Evolutionary conservation across 2,113 vertebrate species (phyloP).

Genomic region (Brienomyrus longianalis): DNA sequence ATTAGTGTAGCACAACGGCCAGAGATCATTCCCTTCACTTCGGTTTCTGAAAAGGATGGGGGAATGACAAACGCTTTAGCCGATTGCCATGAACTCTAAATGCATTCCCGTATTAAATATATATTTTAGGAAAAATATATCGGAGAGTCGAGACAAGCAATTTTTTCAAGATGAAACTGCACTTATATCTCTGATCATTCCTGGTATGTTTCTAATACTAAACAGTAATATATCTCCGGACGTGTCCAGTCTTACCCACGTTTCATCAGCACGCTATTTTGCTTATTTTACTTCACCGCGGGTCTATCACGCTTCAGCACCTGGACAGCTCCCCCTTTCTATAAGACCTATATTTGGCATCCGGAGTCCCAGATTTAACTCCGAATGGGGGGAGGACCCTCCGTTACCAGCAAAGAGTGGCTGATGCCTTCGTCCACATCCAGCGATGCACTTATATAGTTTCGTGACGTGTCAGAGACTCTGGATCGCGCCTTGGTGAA

Average conservation of each 20-base stretch:
- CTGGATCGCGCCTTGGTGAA: constrained; percentile 33
- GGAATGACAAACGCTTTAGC: neutral
- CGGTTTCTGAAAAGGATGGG: neutral
- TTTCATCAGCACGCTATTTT: neutral
- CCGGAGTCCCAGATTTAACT: constrained; percentile 46
- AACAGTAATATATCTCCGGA: neutral
- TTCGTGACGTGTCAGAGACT: constrained; percentile 16
- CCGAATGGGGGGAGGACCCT: constrained; percentile 47
- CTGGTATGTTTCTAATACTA: neutral
- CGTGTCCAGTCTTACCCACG: constrained; percentile 25
- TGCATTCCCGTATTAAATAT: neutral
- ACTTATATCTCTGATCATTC: neutral
- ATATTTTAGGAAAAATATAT: neutral
- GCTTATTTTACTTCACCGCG: neutral
- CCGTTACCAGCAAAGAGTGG: constrained; percentile 23
- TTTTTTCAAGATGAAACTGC: neutral
- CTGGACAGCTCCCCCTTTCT: constrained; percentile 49
- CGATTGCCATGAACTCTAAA: neutral
- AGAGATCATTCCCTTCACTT: neutral
- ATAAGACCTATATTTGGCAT: constrained; percentile 14
- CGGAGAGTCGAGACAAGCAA: neutral
- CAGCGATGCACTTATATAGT: constrained; percentile 21
- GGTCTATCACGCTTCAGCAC: constrained; percentile 44
- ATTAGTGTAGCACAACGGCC: neutral
- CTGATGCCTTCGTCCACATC: neutral